These are phyloP conservation scores for Leptestheria dahalacensis DNA, from an alignment of 1,140 invertebrate species.

Conservation along the genomic window DNA sequence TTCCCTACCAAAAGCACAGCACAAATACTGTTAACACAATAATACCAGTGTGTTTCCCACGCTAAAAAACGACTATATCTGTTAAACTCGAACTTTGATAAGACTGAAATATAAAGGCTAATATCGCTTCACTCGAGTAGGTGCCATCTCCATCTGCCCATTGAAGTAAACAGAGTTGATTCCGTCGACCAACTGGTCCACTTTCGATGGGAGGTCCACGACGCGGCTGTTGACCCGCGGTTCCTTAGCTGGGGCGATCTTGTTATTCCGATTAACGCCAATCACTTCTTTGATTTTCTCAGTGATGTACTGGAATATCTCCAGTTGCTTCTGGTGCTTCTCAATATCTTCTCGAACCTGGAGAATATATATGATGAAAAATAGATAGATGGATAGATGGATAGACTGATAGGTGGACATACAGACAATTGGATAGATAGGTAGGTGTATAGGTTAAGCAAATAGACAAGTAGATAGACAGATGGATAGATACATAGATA, in stretches of 20 bases:
- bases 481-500: neutral
- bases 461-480: neutral
- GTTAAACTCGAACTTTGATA: too few species aligned
- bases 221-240: neutral
- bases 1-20: too few species aligned
- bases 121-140: too few species aligned
- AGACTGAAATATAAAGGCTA: too few species aligned
- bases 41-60: too few species aligned
- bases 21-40: too few species aligned
- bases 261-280: neutral
- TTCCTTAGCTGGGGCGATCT: neutral
- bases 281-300: neutral
- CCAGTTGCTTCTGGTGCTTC: neutral
- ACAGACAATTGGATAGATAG: neutral
- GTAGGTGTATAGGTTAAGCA: neutral
- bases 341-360: neutral
- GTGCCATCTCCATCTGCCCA: too few species aligned
- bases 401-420: neutral
- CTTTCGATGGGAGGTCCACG: neutral
- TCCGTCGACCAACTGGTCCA: neutral
- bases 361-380: neutral
- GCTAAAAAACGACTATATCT: too few species aligned
- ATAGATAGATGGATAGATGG: neutral
- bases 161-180: constrained; percentile 9
- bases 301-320: neutral